These are phyloP conservation scores for Ceratotherium simum DNA, from an alignment of 2,113 vertebrate species.

Conservation along the genomic window DNA sequence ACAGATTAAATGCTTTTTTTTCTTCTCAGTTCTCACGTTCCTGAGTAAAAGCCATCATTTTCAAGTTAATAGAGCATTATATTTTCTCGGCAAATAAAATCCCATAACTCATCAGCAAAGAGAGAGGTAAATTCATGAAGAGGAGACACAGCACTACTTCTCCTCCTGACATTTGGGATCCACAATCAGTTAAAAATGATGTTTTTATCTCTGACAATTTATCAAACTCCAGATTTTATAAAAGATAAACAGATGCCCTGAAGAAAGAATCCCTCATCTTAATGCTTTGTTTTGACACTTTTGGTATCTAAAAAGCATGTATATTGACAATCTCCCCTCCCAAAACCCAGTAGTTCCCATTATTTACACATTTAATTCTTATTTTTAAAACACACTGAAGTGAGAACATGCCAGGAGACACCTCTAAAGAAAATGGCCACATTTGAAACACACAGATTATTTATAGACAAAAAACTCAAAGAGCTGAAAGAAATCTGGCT, in stretches of 20 bases:
- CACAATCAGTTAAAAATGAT: constrained; percentile 73
- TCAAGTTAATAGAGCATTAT: constrained; percentile 65
- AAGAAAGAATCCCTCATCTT: constrained; percentile 69
- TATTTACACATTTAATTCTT: constrained; percentile 60
- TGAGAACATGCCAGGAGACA: constrained; percentile 48
- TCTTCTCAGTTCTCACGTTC: constrained; percentile 64
- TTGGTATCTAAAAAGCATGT: constrained; percentile 31
- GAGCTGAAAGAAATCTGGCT: constrained; percentile 45
- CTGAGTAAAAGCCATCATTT: constrained; percentile 69
- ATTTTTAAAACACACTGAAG: constrained; percentile 55
- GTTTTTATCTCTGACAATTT: constrained; percentile 80
- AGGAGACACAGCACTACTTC: constrained; percentile 57
- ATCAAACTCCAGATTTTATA: constrained; percentile 79
- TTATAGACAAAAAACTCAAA: constrained; percentile 61
- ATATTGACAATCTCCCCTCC: neutral
- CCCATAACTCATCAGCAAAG: constrained; percentile 67
- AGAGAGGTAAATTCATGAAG: constrained; percentile 56
- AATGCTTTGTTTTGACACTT: constrained; percentile 65
- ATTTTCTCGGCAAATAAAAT: constrained; percentile 79
- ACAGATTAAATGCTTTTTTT: neutral
- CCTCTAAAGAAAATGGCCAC: constrained; percentile 64
- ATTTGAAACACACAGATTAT: constrained; percentile 47
- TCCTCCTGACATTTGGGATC: constrained; percentile 67
- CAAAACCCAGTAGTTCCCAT: neutral
- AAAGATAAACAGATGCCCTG: constrained; percentile 77